phyloP scores from a whole-genome alignment of 2,797 vertebrate species.

The Anabas testudineus region DNA sequence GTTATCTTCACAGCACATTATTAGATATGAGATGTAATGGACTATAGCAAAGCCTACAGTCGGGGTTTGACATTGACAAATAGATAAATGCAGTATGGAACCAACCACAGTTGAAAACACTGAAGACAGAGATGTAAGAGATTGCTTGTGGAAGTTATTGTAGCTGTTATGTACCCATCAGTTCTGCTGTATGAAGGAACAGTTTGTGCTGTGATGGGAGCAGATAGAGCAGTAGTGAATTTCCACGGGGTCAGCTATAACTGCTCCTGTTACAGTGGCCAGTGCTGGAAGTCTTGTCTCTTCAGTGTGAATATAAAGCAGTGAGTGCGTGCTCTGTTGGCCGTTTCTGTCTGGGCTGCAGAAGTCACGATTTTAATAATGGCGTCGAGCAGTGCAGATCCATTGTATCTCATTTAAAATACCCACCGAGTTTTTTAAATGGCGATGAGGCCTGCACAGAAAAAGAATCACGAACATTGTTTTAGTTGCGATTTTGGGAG shows the following conservation, averaged over 20 bases:
- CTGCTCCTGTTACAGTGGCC: too few species aligned
- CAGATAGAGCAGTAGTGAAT: background rate
- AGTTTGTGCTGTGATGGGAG: background rate
- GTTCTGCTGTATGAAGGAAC: background rate
- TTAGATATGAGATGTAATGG: background rate
- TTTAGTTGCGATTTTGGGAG: background rate
- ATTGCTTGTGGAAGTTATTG: background rate
- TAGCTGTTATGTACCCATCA: background rate
- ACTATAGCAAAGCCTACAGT: background rate
- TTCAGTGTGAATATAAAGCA: slow-evolving; percentile 11
- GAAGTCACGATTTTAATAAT: slow-evolving; percentile 5
- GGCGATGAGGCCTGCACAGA: background rate
- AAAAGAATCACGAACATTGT: slow-evolving; percentile 6
- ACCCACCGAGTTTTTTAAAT: background rate
- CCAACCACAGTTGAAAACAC: too few species aligned
- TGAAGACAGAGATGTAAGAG: background rate
- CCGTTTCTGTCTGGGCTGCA: background rate
- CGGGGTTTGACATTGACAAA: background rate
- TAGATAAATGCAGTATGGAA: too few species aligned
- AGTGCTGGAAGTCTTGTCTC: background rate
- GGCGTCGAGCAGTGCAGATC: background rate
- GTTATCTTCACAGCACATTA: background rate
- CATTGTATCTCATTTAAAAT: slow-evolving; percentile 1
- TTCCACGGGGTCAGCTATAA: slow-evolving; percentile 14
- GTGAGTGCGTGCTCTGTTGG: slow-evolving; percentile 1